Conservation (phyloP, 30 jellyfish, hydroid and myxozoan genomes). For the Aurelia sp. region DNA sequence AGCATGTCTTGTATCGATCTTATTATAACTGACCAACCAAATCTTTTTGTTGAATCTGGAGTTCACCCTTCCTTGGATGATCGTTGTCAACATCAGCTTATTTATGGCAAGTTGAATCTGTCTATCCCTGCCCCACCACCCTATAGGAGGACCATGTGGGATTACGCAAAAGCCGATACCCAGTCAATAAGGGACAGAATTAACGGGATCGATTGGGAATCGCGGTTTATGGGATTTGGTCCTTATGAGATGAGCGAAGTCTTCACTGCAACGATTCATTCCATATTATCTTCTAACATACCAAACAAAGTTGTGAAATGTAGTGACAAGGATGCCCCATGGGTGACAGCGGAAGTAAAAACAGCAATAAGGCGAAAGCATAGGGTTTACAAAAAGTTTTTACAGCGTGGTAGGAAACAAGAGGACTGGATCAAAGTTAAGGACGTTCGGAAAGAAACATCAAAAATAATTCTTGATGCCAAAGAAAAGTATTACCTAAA, state of each 20-base stretch:
- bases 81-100: constrained; percentile 10
- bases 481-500: constrained; percentile 34
- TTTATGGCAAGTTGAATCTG: constrained; percentile 23
- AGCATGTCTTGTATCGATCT: constrained; percentile 9
- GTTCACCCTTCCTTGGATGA: constrained; percentile 32
- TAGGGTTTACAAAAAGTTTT: constrained; percentile 12
- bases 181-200: not conserved
- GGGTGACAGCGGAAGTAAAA: constrained; percentile 71
- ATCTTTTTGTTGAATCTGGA: not conserved
- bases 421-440: constrained; percentile 42
- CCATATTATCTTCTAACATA: constrained; percentile 3
- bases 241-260: constrained; percentile 23
- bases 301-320: constrained; percentile 36
- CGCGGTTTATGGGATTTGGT: constrained; percentile 9
- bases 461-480: constrained; percentile 34
- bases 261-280: not conserved
- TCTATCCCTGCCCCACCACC: constrained; percentile 17
- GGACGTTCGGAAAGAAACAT: constrained; percentile 3
- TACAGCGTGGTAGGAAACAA: constrained; percentile 25
- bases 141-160: constrained; percentile 15
- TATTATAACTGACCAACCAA: constrained; percentile 6
- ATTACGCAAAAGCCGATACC: constrained; percentile 10
- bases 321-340: constrained; percentile 60
- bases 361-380: constrained; percentile 42
- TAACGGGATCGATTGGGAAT: not conserved